These are phyloP conservation scores for Danio choprae DNA, from an alignment of 2,797 vertebrate genomes.

Conservation along the genomic window DNA sequence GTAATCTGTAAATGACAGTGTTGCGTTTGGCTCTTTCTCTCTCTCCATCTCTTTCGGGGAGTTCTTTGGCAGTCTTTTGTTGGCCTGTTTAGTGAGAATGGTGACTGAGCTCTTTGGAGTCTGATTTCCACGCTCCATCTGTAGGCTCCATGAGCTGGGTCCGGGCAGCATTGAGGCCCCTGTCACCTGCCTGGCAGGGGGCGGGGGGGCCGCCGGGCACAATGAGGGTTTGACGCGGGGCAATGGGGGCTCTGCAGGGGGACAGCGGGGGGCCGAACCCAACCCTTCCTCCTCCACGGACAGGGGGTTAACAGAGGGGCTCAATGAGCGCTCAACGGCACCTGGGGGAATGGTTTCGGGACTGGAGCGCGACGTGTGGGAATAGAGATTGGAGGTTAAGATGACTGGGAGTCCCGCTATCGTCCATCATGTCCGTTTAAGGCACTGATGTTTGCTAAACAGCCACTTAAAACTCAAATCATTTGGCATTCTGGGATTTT, in stretches of 20 bases:
- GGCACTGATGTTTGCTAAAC: slow-evolving; percentile 12
- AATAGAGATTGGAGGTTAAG: slow-evolving; percentile 40
- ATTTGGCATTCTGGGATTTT: not conserved
- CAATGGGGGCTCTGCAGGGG: slow-evolving; percentile 88
- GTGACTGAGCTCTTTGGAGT: slow-evolving; percentile 96
- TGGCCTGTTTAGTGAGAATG: slow-evolving; percentile 83
- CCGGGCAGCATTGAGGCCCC: slow-evolving; percentile 92
- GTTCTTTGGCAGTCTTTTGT: slow-evolving; percentile 89
- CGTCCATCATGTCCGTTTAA: slow-evolving; percentile 45
- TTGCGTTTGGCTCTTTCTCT: slow-evolving; percentile 86
- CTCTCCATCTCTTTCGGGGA: slow-evolving; percentile 68
- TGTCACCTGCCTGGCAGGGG: slow-evolving; percentile 99
- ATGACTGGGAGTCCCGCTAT: slow-evolving; percentile 19
- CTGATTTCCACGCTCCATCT: slow-evolving; percentile 99
- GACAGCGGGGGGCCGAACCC: slow-evolving; percentile 81
- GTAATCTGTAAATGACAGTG: slow-evolving; percentile 96
- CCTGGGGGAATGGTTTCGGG: slow-evolving; percentile 37
- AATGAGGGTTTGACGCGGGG: slow-evolving; percentile 80
- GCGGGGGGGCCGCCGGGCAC: slow-evolving; percentile 74
- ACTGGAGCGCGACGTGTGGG: slow-evolving; percentile 30
- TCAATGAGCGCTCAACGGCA: slow-evolving; percentile 34
- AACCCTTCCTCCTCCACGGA: slow-evolving; percentile 75
- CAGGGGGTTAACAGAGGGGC: slow-evolving; percentile 69
- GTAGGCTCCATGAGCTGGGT: slow-evolving; percentile 98
- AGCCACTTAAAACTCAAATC: not conserved